A percentile compares a stretch with the other conserved stretches of the same genome.
phyloP scores from a whole-genome alignment of 2,888 invertebrate species.

The Cryptophagus acutangulus region DNA sequence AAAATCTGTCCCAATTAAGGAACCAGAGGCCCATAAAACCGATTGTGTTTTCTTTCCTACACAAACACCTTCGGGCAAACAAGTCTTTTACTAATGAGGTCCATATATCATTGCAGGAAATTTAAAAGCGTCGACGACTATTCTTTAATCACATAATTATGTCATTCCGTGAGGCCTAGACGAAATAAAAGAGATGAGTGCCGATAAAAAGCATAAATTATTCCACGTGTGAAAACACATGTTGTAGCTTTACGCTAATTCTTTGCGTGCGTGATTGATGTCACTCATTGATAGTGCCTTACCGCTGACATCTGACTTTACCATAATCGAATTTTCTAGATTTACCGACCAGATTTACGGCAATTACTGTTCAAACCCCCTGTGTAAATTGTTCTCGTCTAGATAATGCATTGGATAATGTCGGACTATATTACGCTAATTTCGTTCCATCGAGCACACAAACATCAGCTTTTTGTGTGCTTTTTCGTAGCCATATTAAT shows the following conservation, averaged over 20 bases:
- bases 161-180: conserved; percentile 40
- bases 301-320: conserved; percentile 34
- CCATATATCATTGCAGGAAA: conserved; percentile 15
- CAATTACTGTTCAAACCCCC: conserved; percentile 25
- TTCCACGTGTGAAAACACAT: conserved; percentile 45
- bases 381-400: conserved; percentile 14
- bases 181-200: conserved; percentile 35
- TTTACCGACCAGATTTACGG: conserved; percentile 29
- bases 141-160: conserved; percentile 43
- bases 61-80: conserved; percentile 4
- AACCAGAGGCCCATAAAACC: conserved; percentile 4
- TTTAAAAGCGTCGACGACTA: conserved; percentile 28
- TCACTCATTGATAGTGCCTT: conserved; percentile 34
- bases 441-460: too few species aligned
- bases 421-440: too few species aligned
- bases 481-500: too few species aligned
- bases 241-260: conserved; percentile 37
- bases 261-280: conserved; percentile 45
- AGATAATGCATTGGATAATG: conserved; percentile 3
- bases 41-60: conserved; percentile 12
- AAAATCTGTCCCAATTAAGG: conserved; percentile 27
- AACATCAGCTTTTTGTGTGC: too few species aligned
- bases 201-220: conserved; percentile 40
- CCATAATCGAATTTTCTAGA: conserved; percentile 33
- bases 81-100: conserved; percentile 15